Base-by-base conservation (phyloP, 2,797 vertebrate genomes). In the Echiichthys vipera region DNA sequence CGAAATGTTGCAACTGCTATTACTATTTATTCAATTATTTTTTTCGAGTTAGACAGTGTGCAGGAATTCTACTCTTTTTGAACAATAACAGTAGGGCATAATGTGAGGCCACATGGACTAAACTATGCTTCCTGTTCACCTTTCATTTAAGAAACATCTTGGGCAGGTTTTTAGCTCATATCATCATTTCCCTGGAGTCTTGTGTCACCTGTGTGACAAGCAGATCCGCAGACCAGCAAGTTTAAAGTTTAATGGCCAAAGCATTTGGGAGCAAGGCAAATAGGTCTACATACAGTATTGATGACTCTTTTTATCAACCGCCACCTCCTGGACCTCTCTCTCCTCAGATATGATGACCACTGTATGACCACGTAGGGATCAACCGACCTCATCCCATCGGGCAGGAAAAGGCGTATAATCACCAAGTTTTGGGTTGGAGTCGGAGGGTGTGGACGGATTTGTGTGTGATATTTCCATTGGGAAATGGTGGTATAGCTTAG, bases 181-280 rank as follows among this genome's bases (percentile, higher is more conserved):
- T 75, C 61, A 65, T 74, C 43, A 56, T 84, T 83, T 89, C 88
- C 74, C 83, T 40, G 45, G 83, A 84, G 89, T 73, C 77, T 86
- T 76, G 80, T 86, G 80, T 89, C 81, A 89, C 83, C 85, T 88
- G 79, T 86, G 85, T 90, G 90, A 89, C 92, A 88, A 82, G 83
- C 77, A 89, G 88, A 90, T 90, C 90, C 77, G 74, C 88, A 83
- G 70, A 88, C 92, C 81, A 88, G 86, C 65, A 76, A 87, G 86
- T 92, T 94, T 93, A 91, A 94, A 92, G 64, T 92, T 93, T 94
- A 93, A 94, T 92, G 81, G 67, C 37, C 1, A 29, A 86, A 79
- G 88, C 84, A 63, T 71, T n/a, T 72, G 85, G 81, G 78, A 82
- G 83, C 74, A 67, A 79, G 74, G 84, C 79, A 83, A 89, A 92